A percentile compares a stretch with the other conserved stretches of the same genome.
Evolutionary conservation across 2,113 vertebrate species (phyloP).

Genomic region (Craseonycteris thonglongyai): DNA sequence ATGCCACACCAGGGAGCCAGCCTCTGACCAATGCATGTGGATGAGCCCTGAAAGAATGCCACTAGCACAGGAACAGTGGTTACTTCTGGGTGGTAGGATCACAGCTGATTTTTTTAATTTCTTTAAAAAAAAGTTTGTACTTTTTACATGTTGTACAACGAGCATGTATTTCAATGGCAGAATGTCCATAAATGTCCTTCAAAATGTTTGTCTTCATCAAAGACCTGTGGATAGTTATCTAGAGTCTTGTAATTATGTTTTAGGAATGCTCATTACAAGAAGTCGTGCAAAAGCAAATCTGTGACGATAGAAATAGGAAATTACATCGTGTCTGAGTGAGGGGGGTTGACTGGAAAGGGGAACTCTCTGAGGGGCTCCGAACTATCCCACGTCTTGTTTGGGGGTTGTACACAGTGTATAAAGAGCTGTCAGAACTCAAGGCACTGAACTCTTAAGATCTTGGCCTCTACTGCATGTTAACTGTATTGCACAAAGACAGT

Average conservation of each 20-base stretch:
- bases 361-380: not conserved
- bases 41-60: not conserved
- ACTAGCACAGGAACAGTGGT: not conserved
- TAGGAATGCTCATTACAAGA: conserved; percentile 7
- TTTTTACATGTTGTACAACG: not conserved
- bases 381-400: not conserved
- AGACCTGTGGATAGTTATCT: not conserved
- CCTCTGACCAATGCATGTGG: not conserved
- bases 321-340: not conserved
- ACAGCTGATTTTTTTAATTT: not conserved
- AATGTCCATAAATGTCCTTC: conserved; percentile 30
- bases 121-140: not conserved
- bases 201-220: conserved; percentile 23
- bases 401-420: not conserved
- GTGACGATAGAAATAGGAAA: not conserved
- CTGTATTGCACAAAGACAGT: not conserved
- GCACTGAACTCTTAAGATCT: not conserved
- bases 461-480: not conserved
- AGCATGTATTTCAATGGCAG: not conserved
- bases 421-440: not conserved
- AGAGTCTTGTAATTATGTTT: conserved; percentile 27
- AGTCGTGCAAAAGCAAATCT: not conserved
- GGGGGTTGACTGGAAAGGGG: not conserved
- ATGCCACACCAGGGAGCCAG: not conserved
- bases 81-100: not conserved